These are phyloP conservation scores for Myotis davidii DNA, from an alignment of 2,113 vertebrate species.

Conservation along the genomic window DNA sequence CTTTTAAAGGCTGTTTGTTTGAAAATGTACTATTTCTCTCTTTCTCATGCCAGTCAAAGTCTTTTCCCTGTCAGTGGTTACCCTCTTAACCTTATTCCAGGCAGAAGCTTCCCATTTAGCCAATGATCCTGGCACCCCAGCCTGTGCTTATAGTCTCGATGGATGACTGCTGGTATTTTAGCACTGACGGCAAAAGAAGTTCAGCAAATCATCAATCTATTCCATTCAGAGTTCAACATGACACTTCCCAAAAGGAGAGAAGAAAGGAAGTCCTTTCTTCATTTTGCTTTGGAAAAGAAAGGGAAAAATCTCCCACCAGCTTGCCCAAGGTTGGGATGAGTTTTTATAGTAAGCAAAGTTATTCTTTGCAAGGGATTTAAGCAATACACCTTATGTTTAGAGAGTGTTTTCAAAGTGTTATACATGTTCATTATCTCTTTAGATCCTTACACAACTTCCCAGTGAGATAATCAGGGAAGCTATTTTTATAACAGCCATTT, in stretches of 20 bases:
- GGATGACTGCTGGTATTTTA: background rate
- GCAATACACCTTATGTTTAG: background rate
- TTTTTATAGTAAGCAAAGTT: background rate
- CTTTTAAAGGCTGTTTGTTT: background rate
- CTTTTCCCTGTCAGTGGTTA: background rate
- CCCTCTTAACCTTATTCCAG: background rate
- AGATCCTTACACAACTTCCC: constrained; percentile 58
- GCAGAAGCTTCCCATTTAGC: background rate
- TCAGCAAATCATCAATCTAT: background rate
- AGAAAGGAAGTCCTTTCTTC: background rate
- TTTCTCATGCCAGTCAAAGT: background rate
- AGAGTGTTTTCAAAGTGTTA: constrained; percentile 31
- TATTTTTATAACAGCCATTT: constrained; percentile 60
- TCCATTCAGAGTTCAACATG: background rate
- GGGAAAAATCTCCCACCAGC: background rate
- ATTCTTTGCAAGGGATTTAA: constrained; percentile 28
- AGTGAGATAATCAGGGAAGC: constrained; percentile 64
- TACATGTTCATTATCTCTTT: constrained; percentile 53
- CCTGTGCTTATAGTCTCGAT: background rate
- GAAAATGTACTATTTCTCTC: background rate
- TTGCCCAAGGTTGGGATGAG: background rate
- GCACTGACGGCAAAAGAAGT: background rate
- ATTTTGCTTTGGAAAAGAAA: constrained; percentile 9
- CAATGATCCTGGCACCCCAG: background rate
- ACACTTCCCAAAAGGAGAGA: background rate